Conservation (phyloP, 2,888 invertebrate species). For the Heteropelma amictum region DNA sequence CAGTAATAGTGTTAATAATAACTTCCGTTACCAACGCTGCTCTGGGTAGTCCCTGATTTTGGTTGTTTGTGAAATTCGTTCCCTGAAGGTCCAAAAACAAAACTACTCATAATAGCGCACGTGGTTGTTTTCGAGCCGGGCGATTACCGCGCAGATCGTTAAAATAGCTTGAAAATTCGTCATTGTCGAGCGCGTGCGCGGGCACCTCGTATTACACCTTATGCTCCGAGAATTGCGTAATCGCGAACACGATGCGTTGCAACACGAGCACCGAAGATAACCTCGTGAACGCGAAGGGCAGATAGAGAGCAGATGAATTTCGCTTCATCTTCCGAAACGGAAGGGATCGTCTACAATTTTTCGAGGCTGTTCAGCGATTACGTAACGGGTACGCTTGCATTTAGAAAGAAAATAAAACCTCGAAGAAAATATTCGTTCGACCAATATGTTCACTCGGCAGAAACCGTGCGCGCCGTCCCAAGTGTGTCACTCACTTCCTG, state of each 20-base stretch:
- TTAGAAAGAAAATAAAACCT: too few species aligned
- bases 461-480: background rate
- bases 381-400: too few species aligned
- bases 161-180: slow-evolving; percentile 11
- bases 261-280: slow-evolving; percentile 10
- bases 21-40: too few species aligned
- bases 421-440: too few species aligned
- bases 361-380: too few species aligned
- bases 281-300: slow-evolving; percentile 28
- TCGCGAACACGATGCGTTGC: slow-evolving; percentile 30
- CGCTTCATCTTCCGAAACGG: background rate
- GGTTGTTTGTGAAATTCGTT: too few species aligned
- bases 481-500: background rate
- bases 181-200: slow-evolving; percentile 22
- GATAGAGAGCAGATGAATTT: background rate
- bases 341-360: background rate
- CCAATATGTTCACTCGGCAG: too few species aligned
- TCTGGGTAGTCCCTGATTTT: too few species aligned
- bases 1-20: too few species aligned
- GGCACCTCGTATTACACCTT: background rate
- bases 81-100: too few species aligned
- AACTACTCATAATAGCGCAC: slow-evolving; percentile 7
- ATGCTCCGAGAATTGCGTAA: slow-evolving; percentile 38
- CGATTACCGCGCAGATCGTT: slow-evolving; percentile 4
- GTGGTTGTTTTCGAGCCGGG: slow-evolving; percentile 11